These are phyloP conservation scores for Pipistrellus nathusii DNA, from an alignment of 2,797 vertebrate genomes.

Conservation along the genomic window DNA sequence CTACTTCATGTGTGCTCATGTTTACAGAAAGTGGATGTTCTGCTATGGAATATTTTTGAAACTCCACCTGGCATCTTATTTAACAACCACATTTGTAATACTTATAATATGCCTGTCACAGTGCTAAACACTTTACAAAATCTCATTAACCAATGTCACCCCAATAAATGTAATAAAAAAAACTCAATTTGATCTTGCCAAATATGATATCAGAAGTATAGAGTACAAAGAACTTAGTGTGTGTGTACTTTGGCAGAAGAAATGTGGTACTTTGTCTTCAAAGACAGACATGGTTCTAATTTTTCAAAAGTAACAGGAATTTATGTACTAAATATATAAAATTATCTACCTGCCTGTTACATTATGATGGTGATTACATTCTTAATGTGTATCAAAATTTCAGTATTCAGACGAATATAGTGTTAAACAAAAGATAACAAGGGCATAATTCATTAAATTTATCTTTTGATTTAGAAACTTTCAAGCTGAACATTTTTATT, in stretches of 20 bases:
- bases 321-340: conserved; percentile 34
- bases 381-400: conserved; percentile 39
- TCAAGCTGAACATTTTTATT: conserved; percentile 4
- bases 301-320: conserved; percentile 31
- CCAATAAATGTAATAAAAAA: not conserved
- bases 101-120: not conserved
- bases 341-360: not conserved
- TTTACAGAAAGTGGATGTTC: not conserved
- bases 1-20: not conserved
- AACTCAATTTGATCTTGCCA: conserved; percentile 20
- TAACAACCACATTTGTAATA: conserved; percentile 6
- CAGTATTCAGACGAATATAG: not conserved
- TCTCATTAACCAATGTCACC: not conserved
- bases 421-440: conserved; percentile 48
- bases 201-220: conserved; percentile 3
- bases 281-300: not conserved
- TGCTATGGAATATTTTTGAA: not conserved
- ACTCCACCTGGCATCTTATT: conserved; percentile 6
- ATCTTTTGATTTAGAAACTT: conserved; percentile 7
- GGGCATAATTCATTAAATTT: not conserved
- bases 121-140: conserved; percentile 5
- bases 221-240: not conserved
- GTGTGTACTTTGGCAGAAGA: not conserved
- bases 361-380: not conserved
- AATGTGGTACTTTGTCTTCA: not conserved